These are phyloP conservation scores for Zaprionus taronus DNA, from an alignment of 1,140 invertebrate genomes.

Conservation along the genomic window DNA sequence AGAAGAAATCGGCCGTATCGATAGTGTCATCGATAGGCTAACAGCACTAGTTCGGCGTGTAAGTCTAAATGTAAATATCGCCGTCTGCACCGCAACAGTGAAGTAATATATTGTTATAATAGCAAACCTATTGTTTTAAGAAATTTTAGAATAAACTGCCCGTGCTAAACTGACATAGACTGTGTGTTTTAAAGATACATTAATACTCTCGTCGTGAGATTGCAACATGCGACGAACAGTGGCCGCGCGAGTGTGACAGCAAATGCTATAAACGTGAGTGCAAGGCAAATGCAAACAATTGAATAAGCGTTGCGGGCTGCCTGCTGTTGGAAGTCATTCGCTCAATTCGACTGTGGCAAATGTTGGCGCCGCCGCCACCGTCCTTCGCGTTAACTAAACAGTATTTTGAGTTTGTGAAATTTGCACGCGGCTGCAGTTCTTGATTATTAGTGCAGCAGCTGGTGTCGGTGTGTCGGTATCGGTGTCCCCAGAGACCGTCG, in stretches of 20 bases:
- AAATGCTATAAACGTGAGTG: constrained; percentile 45
- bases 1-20: background rate
- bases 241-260: constrained; percentile 10
- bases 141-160: constrained; percentile 29
- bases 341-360: constrained; percentile 9
- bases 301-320: constrained; percentile 51
- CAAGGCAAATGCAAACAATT: constrained; percentile 71
- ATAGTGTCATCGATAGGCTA: constrained; percentile 33
- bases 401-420: constrained; percentile 23
- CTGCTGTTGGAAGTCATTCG: constrained; percentile 23
- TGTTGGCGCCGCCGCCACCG: constrained; percentile 28
- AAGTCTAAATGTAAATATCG: constrained; percentile 55
- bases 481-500: constrained; percentile 11
- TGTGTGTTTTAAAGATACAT: background rate
- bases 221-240: constrained; percentile 33
- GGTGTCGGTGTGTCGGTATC: constrained; percentile 8
- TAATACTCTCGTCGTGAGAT: background rate
- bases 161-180: background rate
- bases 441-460: constrained; percentile 42
- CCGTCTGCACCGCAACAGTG: constrained; percentile 43
- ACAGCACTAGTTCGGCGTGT: constrained; percentile 45
- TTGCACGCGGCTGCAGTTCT: constrained; percentile 27
- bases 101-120: constrained; percentile 19
- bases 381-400: constrained; percentile 26
- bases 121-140: constrained; percentile 2